A percentile compares a stretch with the other conserved stretches of the same genome.
phyloP scores from a whole-genome alignment of 2,113 vertebrate genomes.

The Thinocorus orbignyianus region DNA sequence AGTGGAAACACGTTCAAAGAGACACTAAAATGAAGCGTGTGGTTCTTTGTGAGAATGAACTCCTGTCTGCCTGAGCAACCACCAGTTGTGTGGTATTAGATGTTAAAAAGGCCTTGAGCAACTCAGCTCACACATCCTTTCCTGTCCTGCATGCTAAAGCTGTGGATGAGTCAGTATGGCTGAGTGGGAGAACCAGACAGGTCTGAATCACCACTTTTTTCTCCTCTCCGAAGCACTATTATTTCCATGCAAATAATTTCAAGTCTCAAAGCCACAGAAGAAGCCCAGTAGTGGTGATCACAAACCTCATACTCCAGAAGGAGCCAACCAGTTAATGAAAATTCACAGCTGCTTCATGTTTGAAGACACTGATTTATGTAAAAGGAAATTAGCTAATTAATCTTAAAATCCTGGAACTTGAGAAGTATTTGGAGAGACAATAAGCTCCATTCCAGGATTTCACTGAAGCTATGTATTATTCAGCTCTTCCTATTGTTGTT shows the following conservation, averaged over 20 bases:
- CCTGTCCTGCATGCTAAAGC: background rate
- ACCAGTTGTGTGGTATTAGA: background rate
- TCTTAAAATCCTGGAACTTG: slow-evolving; percentile 23
- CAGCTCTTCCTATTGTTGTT: background rate
- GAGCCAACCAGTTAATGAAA: slow-evolving; percentile 17
- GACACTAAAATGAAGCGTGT: background rate
- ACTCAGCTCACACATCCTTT: slow-evolving; percentile 7
- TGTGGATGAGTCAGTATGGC: slow-evolving; percentile 28
- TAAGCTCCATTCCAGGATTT: slow-evolving; percentile 1
- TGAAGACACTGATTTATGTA: background rate
- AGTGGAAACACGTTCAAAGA: background rate
- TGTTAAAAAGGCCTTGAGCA: background rate
- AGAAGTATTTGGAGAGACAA: background rate
- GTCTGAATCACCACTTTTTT: slow-evolving; percentile 59
- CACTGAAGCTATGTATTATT: background rate
- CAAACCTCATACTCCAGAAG: background rate
- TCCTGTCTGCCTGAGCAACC: background rate
- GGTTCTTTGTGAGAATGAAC: background rate
- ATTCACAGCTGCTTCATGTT: background rate
- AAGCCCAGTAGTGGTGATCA: background rate
- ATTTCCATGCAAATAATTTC: slow-evolving; percentile 25
- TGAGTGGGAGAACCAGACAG: slow-evolving; percentile 62
- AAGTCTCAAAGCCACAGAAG: background rate
- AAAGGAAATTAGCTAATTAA: slow-evolving; percentile 57
- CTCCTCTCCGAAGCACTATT: background rate